Base-by-base conservation (phyloP, 37 sponge, comb jelly and placozoan species). In the Axinella damicornis region DNA sequence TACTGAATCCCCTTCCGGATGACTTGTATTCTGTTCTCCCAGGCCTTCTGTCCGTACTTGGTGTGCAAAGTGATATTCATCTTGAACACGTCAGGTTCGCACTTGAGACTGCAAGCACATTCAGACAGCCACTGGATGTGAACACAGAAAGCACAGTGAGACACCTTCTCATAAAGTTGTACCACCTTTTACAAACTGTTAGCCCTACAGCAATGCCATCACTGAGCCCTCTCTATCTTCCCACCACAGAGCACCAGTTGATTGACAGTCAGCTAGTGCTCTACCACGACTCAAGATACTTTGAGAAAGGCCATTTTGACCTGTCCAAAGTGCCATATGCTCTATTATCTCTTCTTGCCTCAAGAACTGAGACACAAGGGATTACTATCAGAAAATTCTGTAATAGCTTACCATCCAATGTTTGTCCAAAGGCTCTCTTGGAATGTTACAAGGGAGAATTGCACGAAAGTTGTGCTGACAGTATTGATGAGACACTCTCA, bases 241-340 rank as follows among this genome's bases (percentile, higher is more conserved):
- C 72, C 34, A 33, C 4, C 25, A 21, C 2, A 1, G 72, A 71
- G 5, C 52, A 40, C 14, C 20, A 21, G n/a, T 41, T 71, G 53
- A 12, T 37, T 71, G n/a, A 71, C 22, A 46, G 75, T 27, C 54
- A 5, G 14, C 22, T 14, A 41, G 53, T 72, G 22, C 73, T 72
- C 24, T 72, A 72, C 53, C 18, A 72, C 56, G 75, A 74, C 33
- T 18, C 13, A 31, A 36, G 35, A 25, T 57, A 57, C 34, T 30
- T 27, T 34, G 30, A 74, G 19, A 46, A 68, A 17, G 20, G 22
- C 19, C 22, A 72, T 40, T 74, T 74, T 74, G 75, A 74, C 22
- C 27, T 74, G 36, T 56, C 57, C 5, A 5, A 36, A 17, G 31
- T 74, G 21, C 46, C 75, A 28, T 72, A 46, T 72, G 38, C 73